phyloP scores from a whole-genome alignment of 2,113 vertebrate species.

The Urocitellus parryii region DNA sequence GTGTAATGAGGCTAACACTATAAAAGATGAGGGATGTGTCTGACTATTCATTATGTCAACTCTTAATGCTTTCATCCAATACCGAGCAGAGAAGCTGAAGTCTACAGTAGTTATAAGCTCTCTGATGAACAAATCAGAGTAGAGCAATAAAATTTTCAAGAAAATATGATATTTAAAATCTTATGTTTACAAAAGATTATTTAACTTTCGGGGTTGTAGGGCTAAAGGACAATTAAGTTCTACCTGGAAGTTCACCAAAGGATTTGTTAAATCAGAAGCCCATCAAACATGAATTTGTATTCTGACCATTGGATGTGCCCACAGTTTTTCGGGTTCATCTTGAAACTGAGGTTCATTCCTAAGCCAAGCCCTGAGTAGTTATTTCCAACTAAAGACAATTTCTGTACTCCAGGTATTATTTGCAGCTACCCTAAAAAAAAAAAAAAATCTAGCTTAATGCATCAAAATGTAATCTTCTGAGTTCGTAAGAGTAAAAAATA shows the following conservation, averaged over 20 bases:
- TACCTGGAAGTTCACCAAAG: neutral
- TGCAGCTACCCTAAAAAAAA: slow-evolving; percentile 33
- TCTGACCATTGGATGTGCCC: neutral
- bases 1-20: neutral
- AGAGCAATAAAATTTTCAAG: neutral
- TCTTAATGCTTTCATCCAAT: neutral
- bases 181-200: neutral
- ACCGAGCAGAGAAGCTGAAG: neutral
- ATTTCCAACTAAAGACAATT: slow-evolving; percentile 61
- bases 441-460: slow-evolving; percentile 61
- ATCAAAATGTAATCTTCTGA: slow-evolving; percentile 74
- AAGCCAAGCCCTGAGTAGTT: slow-evolving; percentile 11
- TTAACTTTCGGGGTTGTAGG: neutral
- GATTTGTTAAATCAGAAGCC: slow-evolving; percentile 23
- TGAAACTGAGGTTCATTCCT: slow-evolving; percentile 34
- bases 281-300: slow-evolving; percentile 31
- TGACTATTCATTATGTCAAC: neutral
- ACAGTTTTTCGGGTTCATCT: slow-evolving; percentile 21
- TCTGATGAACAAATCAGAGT: neutral
- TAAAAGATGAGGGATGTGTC: neutral
- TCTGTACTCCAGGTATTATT: slow-evolving; percentile 44
- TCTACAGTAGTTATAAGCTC: neutral
- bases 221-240: neutral
- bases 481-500: slow-evolving; percentile 75
- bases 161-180: slow-evolving; percentile 17